Evolutionary conservation across 1,140 invertebrate species (phyloP).

Genomic region (Zaprionus davidi): DNA sequence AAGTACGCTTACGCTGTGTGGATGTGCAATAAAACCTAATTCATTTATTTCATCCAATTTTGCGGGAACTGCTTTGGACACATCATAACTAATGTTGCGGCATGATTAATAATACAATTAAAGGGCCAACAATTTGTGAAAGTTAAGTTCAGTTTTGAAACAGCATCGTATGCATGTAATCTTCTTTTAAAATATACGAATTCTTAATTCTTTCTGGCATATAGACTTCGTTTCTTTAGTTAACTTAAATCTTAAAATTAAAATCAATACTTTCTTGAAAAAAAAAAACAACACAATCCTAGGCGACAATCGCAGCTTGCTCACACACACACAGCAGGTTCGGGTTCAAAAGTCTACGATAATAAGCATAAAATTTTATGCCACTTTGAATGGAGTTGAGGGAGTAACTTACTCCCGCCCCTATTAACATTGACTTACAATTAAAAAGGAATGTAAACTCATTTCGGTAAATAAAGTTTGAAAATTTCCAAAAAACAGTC

Average conservation of each 20-base stretch:
- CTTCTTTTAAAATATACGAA: not conserved
- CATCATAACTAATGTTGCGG: slow-evolving; percentile 35
- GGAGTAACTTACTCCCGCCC: slow-evolving; percentile 23
- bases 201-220: not conserved
- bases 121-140: not conserved
- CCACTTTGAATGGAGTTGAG: slow-evolving; percentile 26
- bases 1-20: slow-evolving; percentile 14
- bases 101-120: slow-evolving; percentile 30
- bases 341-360: slow-evolving; percentile 15
- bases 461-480: slow-evolving; percentile 41
- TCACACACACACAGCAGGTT: not conserved
- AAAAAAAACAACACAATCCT: not conserved
- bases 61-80: slow-evolving; percentile 25
- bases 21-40: slow-evolving; percentile 34
- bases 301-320: not conserved
- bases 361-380: slow-evolving; percentile 38
- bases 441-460: slow-evolving; percentile 29
- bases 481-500: slow-evolving; percentile 31
- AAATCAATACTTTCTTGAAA: slow-evolving; percentile 6
- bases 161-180: not conserved
- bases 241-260: not conserved
- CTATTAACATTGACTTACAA: slow-evolving; percentile 20
- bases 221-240: not conserved
- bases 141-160: not conserved
- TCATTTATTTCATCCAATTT: slow-evolving; percentile 37